Base-by-base conservation (phyloP, 2,888 invertebrate genomes). In the Conops quadrifasciatus region DNA sequence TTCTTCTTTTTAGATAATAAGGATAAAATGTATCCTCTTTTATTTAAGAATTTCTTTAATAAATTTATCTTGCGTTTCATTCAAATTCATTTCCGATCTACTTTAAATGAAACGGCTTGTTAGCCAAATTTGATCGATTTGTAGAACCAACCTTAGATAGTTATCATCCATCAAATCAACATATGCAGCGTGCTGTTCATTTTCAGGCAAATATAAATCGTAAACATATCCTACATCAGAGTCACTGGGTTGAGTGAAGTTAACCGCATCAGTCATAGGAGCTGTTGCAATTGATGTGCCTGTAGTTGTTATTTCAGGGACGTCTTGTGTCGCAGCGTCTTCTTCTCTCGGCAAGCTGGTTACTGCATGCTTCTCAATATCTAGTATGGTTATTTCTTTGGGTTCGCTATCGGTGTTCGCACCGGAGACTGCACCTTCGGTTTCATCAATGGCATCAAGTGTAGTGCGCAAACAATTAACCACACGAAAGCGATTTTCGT, bases 191-290 rank as follows among this genome's bases (percentile, higher is more conserved):
- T 88, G 86, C 75, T 87, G 86, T 24, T 87, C 87, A 75, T 86
- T 86, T 76, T 87, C 83, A 13, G 89, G 88, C 78, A 89, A 89
- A 84, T 91, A 91, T 36, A 91, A 85, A 83, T 91, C 91, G 76
- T 90, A 91, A 9, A 91, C 91, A 81, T 88, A 91, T 67, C 84
- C 82, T n/a, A 80, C 77, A 56, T 86, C 82, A 9, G 82, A 82
- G 73, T 84, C 82, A 26, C 79, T 79, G 15, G 80, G 80, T 72
- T 73, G 78, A 71, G 65, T 16, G 15, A 36, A 26, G 13, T 68
- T 21, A 66, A 71, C 70, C 16, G 60, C 30, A 7, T 64, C 51
- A 19, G 71, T n/a, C 13, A 19, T 19, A 49, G 36, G 5, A n/a
- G 51, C n/a, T 51, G 60, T n/a, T n/a, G 13, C 36, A 47, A 58